Conservation (phyloP, 2,888 invertebrate species). For the Sipha maydis region DNA sequence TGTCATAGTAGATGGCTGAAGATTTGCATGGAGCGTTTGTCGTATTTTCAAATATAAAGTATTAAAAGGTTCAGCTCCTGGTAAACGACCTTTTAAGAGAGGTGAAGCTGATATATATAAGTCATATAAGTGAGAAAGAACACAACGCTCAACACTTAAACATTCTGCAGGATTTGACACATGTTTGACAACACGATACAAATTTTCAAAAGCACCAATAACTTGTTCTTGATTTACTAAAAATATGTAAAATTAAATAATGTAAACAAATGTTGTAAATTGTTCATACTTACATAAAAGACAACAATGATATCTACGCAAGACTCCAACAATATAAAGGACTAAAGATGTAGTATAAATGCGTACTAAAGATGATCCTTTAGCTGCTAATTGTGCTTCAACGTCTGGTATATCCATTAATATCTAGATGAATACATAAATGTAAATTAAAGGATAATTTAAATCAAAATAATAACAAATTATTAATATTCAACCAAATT, state of each 20-base stretch:
- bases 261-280: background rate
- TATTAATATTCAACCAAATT: background rate
- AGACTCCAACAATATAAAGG: conserved; percentile 92
- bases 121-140: conserved; percentile 92
- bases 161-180: conserved; percentile 94
- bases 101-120: conserved; percentile 87
- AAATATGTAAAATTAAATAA: conserved; percentile 64
- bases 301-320: conserved; percentile 93
- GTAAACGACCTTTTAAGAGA: conserved; percentile 82
- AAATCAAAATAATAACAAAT: background rate
- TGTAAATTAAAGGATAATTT: conserved; percentile 75
- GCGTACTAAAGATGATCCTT: conserved; percentile 79
- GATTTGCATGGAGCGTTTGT: conserved; percentile 81
- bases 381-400: conserved; percentile 81
- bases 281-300: conserved; percentile 76
- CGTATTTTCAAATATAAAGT: conserved; percentile 86
- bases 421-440: conserved; percentile 79
- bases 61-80: conserved; percentile 85
- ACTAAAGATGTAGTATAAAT: conserved; percentile 92
- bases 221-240: conserved; percentile 90
- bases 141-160: conserved; percentile 93
- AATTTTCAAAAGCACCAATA: conserved; percentile 88
- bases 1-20: conserved; percentile 79
- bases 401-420: conserved; percentile 93
- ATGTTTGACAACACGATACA: conserved; percentile 91